These are phyloP conservation scores for Noctua pronuba DNA, from an alignment of 2,888 invertebrate genomes.

Conservation along the genomic window DNA sequence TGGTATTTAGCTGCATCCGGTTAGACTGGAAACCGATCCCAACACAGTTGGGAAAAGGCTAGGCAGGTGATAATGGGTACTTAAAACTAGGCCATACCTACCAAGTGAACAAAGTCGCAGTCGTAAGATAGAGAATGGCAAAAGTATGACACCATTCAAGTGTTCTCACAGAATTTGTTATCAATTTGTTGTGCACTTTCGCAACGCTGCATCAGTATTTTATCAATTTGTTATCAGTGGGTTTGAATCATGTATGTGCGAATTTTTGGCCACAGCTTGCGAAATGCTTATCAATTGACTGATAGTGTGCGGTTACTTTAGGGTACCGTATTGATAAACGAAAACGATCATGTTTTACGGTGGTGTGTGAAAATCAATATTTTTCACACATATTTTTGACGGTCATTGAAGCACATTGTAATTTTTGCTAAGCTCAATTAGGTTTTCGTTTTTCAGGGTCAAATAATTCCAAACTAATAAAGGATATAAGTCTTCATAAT, in stretches of 20 bases:
- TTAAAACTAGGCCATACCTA: neutral
- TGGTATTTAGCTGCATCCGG: too few relatives aligned
- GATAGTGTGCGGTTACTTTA: constrained; percentile 46
- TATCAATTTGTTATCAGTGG: constrained; percentile 40
- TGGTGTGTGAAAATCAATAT: too few relatives aligned
- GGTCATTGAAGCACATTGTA: neutral
- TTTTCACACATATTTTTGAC: too few relatives aligned
- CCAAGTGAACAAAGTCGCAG: constrained; percentile 8
- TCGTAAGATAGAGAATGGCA: neutral
- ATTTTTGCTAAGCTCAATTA: neutral
- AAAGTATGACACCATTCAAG: constrained; percentile 28
- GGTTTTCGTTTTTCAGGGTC: neutral
- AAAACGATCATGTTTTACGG: constrained; percentile 1
- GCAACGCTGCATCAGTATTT: constrained; percentile 51
- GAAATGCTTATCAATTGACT: constrained; percentile 61
- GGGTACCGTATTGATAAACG: constrained; percentile 12
- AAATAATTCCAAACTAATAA: neutral
- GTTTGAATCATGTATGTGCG: constrained; percentile 55
- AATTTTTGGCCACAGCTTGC: constrained; percentile 55
- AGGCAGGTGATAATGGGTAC: neutral
- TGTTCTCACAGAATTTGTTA: constrained; percentile 36
- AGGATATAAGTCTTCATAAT: too few relatives aligned
- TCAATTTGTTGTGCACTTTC: constrained; percentile 56
- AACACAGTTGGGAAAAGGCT: neutral
- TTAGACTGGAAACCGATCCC: neutral